Conservation (phyloP, 2,888 invertebrate genomes). For the Pterostichus madidus region DNA sequence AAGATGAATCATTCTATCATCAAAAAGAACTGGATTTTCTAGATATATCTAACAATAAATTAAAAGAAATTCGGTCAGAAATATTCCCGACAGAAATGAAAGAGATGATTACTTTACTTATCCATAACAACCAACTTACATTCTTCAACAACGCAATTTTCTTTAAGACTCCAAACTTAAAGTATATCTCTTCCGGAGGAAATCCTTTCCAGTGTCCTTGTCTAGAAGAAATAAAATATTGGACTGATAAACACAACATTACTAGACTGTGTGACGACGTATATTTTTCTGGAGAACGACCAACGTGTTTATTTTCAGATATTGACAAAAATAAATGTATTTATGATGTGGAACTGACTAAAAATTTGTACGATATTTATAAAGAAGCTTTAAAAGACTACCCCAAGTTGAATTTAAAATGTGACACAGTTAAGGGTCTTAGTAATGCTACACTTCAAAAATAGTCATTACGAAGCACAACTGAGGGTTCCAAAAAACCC, state of each 20-base stretch:
- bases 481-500: too few relatives aligned
- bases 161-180: not conserved
- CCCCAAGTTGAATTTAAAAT: not conserved
- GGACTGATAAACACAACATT: constrained; percentile 1
- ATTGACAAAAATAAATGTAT: not conserved
- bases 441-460: constrained; percentile 4
- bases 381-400: constrained; percentile 20
- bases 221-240: constrained; percentile 19
- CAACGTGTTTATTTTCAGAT: constrained; percentile 10
- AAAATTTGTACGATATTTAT: constrained; percentile 1
- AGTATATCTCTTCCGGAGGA: constrained; percentile 42
- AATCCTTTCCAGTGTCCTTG: constrained; percentile 54
- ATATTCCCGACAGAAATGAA: constrained; percentile 21
- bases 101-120: not conserved
- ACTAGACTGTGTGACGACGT: constrained; percentile 38
- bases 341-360: constrained; percentile 12
- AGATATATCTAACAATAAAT: constrained; percentile 44
- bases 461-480: too few relatives aligned
- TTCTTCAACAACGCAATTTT: constrained; percentile 21
- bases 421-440: not conserved
- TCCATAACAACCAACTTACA: constrained; percentile 42
- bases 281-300: constrained; percentile 23
- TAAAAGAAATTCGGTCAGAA: constrained; percentile 6
- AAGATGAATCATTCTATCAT: not conserved
- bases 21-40: not conserved